These are phyloP conservation scores for Sebastiscus tertius DNA, from an alignment of 2,797 vertebrate genomes.

Conservation along the genomic window DNA sequence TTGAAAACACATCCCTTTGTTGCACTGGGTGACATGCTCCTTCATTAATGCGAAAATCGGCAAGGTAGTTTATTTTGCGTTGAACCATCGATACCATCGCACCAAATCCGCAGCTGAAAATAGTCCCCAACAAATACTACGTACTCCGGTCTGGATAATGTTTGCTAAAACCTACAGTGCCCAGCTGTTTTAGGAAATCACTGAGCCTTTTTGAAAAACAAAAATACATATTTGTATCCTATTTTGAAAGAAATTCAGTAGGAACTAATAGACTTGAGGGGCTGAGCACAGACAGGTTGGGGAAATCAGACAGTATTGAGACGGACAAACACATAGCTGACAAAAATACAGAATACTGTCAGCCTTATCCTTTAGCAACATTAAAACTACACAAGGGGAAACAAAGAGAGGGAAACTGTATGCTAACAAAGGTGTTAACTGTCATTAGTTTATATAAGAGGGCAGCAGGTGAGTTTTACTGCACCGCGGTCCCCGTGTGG, in stretches of 20 bases:
- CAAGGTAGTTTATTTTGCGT: too few relatives aligned
- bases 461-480: constrained; percentile 11
- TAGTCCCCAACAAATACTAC: background rate
- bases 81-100: too few relatives aligned
- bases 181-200: background rate
- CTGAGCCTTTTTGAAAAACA: background rate
- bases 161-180: background rate
- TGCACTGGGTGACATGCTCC: background rate
- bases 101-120: too few relatives aligned
- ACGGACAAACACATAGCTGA: background rate
- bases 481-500: constrained; percentile 7
- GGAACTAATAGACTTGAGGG: background rate
- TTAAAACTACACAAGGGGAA: background rate
- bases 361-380: background rate
- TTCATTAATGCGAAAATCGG: background rate
- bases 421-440: background rate
- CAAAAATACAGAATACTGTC: background rate
- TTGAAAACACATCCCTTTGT: background rate
- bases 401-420: background rate
- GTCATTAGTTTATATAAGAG: constrained; percentile 1
- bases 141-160: background rate
- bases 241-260: background rate
- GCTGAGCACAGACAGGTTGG: too few relatives aligned
- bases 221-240: background rate
- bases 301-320: too few relatives aligned